Conservation (phyloP, 2,113 vertebrate species). For the Dipodomys ordii region DNA sequence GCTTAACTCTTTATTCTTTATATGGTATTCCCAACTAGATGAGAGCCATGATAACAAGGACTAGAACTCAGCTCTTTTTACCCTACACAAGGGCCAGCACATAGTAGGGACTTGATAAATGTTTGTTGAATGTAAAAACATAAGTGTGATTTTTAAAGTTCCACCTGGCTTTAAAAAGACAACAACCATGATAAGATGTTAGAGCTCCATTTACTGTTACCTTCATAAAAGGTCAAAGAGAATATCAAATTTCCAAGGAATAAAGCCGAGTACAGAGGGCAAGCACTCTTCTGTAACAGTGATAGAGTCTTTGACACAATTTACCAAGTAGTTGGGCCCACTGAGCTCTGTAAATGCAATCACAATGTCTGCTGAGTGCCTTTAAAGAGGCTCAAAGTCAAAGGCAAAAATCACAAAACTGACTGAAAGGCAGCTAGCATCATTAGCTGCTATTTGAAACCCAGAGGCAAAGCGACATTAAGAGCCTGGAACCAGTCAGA, state of each 20-base stretch:
- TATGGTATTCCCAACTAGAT: not conserved
- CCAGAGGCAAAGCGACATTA: constrained; percentile 62
- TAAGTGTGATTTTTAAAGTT: constrained; percentile 29
- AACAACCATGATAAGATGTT: not conserved
- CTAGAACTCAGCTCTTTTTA: not conserved
- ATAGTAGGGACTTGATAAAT: not conserved
- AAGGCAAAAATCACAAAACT: constrained; percentile 65
- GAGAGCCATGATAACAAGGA: not conserved
- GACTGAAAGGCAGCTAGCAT: constrained; percentile 55
- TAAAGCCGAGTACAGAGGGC: constrained; percentile 40
- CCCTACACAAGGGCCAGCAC: not conserved
- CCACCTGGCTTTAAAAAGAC: not conserved
- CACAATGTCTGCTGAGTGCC: constrained; percentile 36
- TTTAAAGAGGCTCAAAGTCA: constrained; percentile 73
- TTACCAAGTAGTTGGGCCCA: constrained; percentile 63
- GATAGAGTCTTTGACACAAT: constrained; percentile 60
- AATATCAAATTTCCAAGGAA: constrained; percentile 55
- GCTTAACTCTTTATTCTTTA: not conserved
- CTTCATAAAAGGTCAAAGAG: constrained; percentile 65
- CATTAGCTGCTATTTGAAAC: constrained; percentile 69
- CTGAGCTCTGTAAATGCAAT: constrained; percentile 46
- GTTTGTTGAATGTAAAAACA: constrained; percentile 19
- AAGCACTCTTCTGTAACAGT: constrained; percentile 63
- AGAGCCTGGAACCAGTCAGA: constrained; percentile 42
- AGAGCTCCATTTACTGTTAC: constrained; percentile 42